These are phyloP conservation scores for Drosophila hamatofila DNA, from an alignment of 2,888 invertebrate genomes.

Conservation along the genomic window DNA sequence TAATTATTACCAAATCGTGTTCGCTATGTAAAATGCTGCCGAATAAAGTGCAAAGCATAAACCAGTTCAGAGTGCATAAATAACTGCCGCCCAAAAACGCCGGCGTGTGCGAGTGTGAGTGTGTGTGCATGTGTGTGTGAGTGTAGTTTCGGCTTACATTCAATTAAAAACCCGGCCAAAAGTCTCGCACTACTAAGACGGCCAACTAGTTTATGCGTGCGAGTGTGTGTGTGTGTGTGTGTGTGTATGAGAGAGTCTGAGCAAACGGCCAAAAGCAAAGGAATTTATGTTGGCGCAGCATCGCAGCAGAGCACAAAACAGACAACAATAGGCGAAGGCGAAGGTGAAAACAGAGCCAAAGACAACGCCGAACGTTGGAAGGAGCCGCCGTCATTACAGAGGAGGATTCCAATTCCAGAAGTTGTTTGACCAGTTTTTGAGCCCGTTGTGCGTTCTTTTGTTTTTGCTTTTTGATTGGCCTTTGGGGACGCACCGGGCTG, in stretches of 20 bases:
- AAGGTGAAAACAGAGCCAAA: conserved; percentile 18
- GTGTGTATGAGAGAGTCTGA: conserved; percentile 28
- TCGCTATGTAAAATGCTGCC: conserved; percentile 43
- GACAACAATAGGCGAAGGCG: conserved; percentile 69
- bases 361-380: conserved; percentile 8
- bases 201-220: conserved; percentile 63
- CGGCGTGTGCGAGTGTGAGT: conserved; percentile 32
- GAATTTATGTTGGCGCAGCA: conserved; percentile 63
- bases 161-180: conserved; percentile 57
- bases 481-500: neutral
- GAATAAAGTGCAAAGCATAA: conserved; percentile 48
- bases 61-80: conserved; percentile 62
- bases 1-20: conserved; percentile 67
- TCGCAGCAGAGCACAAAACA: conserved; percentile 47
- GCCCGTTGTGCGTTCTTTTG: conserved; percentile 3
- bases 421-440: conserved; percentile 76
- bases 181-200: conserved; percentile 26
- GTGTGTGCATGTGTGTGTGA: neutral
- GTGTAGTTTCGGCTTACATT: conserved; percentile 51
- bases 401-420: conserved; percentile 77
- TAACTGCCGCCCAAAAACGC: conserved; percentile 57
- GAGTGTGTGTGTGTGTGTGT: conserved; percentile 25
- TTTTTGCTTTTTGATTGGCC: conserved; percentile 23
- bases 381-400: conserved; percentile 35
- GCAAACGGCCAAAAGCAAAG: conserved; percentile 54